Evolutionary conservation across 2,888 invertebrate species (phyloP).

Genomic region (Diaprepes abbreviatus): DNA sequence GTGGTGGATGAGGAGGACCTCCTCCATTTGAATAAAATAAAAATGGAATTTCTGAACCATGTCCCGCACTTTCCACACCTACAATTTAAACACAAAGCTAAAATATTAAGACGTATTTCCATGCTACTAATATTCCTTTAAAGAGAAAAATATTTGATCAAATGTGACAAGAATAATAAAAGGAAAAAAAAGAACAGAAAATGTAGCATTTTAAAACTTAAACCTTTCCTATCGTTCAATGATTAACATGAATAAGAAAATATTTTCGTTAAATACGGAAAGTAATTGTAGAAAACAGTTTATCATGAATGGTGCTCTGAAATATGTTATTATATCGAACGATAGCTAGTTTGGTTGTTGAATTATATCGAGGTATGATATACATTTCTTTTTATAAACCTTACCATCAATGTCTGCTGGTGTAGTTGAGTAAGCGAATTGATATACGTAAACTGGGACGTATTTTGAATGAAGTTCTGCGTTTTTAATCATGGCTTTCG

Average conservation of each 20-base stretch:
- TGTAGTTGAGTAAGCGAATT: slow-evolving; percentile 51
- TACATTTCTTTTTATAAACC: not conserved
- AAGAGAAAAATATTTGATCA: too few relatives aligned
- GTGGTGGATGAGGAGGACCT: not conserved
- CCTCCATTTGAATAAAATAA: slow-evolving; percentile 8
- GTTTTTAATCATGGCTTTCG: slow-evolving; percentile 38
- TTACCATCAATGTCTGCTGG: slow-evolving; percentile 40
- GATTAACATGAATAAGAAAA: too few relatives aligned
- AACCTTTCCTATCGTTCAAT: too few relatives aligned
- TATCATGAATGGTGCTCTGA: too few relatives aligned
- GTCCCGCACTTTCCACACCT: slow-evolving; percentile 1
- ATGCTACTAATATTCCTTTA: too few relatives aligned
- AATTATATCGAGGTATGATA: not conserved
- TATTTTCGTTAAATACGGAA: too few relatives aligned
- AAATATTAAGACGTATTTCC: too few relatives aligned
- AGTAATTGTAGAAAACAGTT: too few relatives aligned
- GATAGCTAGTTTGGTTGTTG: too few relatives aligned
- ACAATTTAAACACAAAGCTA: not conserved
- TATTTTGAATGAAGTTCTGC: slow-evolving; percentile 50
- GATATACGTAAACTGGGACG: slow-evolving; percentile 51
- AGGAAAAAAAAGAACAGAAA: too few relatives aligned
- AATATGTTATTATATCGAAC: too few relatives aligned
- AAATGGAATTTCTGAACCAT: not conserved
- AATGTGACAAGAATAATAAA: not conserved
- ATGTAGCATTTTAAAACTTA: too few relatives aligned